These are phyloP conservation scores for Hippocampus abdominalis DNA, from an alignment of 2,113 vertebrate genomes.

Conservation along the genomic window DNA sequence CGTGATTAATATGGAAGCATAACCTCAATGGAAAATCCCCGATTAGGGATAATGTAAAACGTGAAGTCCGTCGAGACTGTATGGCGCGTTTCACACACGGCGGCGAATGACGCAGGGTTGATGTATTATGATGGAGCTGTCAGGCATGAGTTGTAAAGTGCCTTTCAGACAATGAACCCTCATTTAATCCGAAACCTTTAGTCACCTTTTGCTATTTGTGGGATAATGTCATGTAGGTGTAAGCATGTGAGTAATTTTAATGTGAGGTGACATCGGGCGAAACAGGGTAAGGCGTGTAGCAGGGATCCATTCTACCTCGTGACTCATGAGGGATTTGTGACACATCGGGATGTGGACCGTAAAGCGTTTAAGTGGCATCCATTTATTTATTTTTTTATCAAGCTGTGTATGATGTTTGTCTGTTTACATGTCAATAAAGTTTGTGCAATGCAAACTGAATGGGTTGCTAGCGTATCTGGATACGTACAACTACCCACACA, in stretches of 20 bases:
- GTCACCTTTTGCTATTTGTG: conserved; percentile 21
- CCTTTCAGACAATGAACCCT: conserved; percentile 48
- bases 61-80: conserved; percentile 2
- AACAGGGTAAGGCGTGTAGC: conserved; percentile 46
- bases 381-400: conserved; percentile 71
- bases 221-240: conserved; percentile 22
- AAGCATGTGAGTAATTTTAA: conserved; percentile 20
- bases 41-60: conserved; percentile 15
- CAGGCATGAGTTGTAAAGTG: conserved; percentile 51
- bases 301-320: conserved; percentile 44
- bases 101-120: neutral
- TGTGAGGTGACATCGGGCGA: conserved; percentile 25
- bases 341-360: conserved; percentile 44
- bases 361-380: conserved; percentile 44
- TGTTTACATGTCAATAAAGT: conserved; percentile 62
- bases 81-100: conserved; percentile 1
- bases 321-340: conserved; percentile 5
- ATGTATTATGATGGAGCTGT: conserved; percentile 34
- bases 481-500: no score
- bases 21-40: conserved; percentile 37
- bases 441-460: conserved; percentile 39
- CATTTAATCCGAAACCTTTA: conserved; percentile 26
- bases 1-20: conserved; percentile 17
- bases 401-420: conserved; percentile 48
- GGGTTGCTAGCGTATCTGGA: no score